Evolutionary conservation across 2,113 vertebrate genomes (phyloP).

Genomic region (Narcine bancroftii): DNA sequence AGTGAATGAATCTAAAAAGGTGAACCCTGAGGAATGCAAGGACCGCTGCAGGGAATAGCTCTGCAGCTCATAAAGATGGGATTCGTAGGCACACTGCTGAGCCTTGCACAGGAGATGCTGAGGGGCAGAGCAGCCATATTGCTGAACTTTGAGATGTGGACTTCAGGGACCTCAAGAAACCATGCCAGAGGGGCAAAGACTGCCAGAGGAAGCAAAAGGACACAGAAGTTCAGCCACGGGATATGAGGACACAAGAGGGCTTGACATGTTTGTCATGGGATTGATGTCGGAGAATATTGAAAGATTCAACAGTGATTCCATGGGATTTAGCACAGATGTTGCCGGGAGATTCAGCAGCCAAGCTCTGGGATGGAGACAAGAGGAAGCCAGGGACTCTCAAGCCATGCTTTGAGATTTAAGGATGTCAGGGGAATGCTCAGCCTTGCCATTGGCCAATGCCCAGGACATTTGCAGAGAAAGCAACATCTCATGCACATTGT

Average conservation of each 20-base stretch:
- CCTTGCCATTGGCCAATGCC: constrained; percentile 25
- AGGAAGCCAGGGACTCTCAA: constrained; percentile 29
- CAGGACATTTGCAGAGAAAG: neutral
- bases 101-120: neutral
- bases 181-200: neutral
- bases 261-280: constrained; percentile 1
- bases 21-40: neutral
- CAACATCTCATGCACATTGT: neutral
- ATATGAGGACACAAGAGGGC: neutral
- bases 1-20: constrained; percentile 16
- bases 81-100: neutral
- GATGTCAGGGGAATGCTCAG: constrained; percentile 11
- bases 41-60: constrained; percentile 4
- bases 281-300: neutral
- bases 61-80: neutral
- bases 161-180: neutral
- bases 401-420: constrained; percentile 8
- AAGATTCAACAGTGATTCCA: neutral
- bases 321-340: constrained; percentile 36
- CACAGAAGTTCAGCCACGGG: neutral
- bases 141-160: neutral
- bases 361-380: constrained; percentile 12
- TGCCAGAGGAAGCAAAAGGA: constrained; percentile 17
- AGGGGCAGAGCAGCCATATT: constrained; percentile 13
- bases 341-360: neutral